Base-by-base conservation (phyloP, 1,140 invertebrate species). In the Temnothorax curvispinosus region DNA sequence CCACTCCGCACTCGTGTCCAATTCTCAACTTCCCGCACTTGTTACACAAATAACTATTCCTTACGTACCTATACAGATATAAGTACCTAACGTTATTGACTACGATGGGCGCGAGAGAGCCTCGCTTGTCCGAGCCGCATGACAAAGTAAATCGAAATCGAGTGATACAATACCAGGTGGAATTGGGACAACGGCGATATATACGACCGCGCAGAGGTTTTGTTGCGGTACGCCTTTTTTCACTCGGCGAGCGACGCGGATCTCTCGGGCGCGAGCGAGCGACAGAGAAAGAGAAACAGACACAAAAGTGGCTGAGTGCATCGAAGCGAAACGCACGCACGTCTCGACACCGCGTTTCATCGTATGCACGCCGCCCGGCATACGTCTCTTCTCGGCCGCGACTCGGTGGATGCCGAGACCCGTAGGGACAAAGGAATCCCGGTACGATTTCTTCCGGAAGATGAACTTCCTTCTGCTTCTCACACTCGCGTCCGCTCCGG, bases 231-330 rank as follows among this genome's bases (percentile, higher is more conserved):
- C 77, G 64, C 65, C 82, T 89, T 91, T 92, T 91, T 90, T 82
- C 87, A 67, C 60, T 76, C 69, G 52, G 21, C 41, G 67, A 60
- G 27, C 65, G 54, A 18, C 56, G n/a, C 41, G 11, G 21, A 32
- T 54, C 41, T 50, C 15, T 56, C 72, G 76, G 38, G 38, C 1
- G 41, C 38, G 77, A 44, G 64, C 27, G 81, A 75, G 77, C 54
- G 15, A 27, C 58, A 50, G 81, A 56, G 82, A 72, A 69, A 65
- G 77, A 84, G 87, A 90, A 90, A 90, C 65, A 54, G 86, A 88
- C 78, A 92, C 90, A 92, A 91, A 92, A 88, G 90, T 88, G 90
- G 88, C 88, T 90, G 87, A 87, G 90, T 89, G 91, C 92, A 92
- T 69, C 90, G 90, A 86, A 92, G 92, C 92, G 88, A 88, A 88